phyloP scores from a whole-genome alignment of 2,113 vertebrate species.

The Natator depressus region DNA sequence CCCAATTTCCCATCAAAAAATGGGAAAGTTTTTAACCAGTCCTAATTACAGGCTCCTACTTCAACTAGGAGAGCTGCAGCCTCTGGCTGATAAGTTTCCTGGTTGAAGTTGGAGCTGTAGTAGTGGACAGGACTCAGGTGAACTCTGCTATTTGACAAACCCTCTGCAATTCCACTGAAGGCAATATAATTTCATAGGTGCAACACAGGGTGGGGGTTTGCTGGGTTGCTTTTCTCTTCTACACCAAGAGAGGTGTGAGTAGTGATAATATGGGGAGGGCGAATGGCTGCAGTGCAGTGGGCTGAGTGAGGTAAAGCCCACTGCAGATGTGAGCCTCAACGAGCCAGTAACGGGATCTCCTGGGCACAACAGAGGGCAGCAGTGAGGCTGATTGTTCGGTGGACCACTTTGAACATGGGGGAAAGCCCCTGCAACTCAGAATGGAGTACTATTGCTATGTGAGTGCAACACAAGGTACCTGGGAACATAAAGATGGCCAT shows the following conservation, averaged over 20 bases:
- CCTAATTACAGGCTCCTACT: neutral
- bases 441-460: neutral
- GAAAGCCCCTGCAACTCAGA: neutral
- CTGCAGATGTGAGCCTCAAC: too few species aligned
- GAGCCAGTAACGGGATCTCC: neutral
- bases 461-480: neutral
- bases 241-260: neutral
- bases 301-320: too few species aligned
- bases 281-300: too few species aligned
- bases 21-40: neutral
- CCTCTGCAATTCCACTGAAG: neutral
- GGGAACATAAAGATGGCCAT: neutral
- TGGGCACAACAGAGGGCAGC: neutral
- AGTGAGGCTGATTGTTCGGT: too few species aligned
- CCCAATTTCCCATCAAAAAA: too few species aligned
- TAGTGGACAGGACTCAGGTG: neutral
- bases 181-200: neutral
- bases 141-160: neutral
- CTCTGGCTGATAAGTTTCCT: neutral
- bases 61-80: neutral
- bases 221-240: neutral
- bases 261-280: neutral
- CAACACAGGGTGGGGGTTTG: neutral
- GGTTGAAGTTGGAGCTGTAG: neutral
- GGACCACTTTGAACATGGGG: neutral